Conservation (phyloP, 2,113 vertebrate genomes). For the Epinephelus moara region DNA sequence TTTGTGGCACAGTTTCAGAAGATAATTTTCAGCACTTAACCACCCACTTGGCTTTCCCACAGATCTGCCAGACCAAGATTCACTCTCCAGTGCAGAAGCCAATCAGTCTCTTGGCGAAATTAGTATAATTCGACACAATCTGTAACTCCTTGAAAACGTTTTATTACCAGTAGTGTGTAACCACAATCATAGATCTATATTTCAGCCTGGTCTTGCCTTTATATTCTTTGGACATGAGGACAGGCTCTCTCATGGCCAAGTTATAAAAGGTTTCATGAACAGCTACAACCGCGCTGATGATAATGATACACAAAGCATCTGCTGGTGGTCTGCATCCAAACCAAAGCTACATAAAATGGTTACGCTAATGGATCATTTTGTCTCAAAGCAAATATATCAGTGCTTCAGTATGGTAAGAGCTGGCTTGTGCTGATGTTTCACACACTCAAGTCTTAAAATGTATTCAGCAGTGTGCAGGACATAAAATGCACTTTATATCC, state of each 20-base stretch:
- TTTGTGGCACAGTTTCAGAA: slow-evolving; percentile 1
- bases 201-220: slow-evolving; percentile 42
- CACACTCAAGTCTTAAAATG: slow-evolving; percentile 8
- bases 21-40: slow-evolving; percentile 56
- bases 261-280: slow-evolving; percentile 41
- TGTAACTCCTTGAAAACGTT: slow-evolving; percentile 41
- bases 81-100: background rate
- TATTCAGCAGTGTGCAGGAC: background rate
- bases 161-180: slow-evolving; percentile 51
- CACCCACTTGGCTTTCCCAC: slow-evolving; percentile 63
- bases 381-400: slow-evolving; percentile 52
- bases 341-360: slow-evolving; percentile 40
- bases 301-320: slow-evolving; percentile 52
- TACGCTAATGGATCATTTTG: slow-evolving; percentile 31
- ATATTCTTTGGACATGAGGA: slow-evolving; percentile 49
- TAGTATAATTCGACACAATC: slow-evolving; percentile 42
- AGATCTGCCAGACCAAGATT: slow-evolving; percentile 41
- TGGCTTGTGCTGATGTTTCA: slow-evolving; percentile 11
- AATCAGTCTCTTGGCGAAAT: slow-evolving; percentile 38
- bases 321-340: slow-evolving; percentile 44
- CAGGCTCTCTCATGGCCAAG: slow-evolving; percentile 26
- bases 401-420: slow-evolving; percentile 2
- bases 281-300: slow-evolving; percentile 33
- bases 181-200: slow-evolving; percentile 51
- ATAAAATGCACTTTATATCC: background rate